A percentile compares a stretch with the other conserved stretches of the same genome.
Conservation (phyloP, 2,113 vertebrate genomes). For the Nematolebias whitei region DNA sequence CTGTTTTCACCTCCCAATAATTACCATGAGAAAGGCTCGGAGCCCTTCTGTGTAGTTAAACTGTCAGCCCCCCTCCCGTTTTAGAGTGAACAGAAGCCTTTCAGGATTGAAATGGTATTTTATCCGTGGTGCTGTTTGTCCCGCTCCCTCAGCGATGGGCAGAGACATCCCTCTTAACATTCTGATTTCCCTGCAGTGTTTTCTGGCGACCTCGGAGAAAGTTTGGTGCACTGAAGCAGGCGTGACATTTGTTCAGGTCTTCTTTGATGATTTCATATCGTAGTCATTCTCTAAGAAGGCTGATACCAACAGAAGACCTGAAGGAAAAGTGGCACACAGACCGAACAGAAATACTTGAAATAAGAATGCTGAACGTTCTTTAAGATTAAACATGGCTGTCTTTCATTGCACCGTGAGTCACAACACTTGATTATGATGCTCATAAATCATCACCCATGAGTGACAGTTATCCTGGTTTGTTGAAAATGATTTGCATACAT, state of each 20-base stretch:
- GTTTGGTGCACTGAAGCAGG: constrained; percentile 5
- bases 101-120: constrained; percentile 27
- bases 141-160: not conserved
- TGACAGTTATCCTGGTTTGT: not conserved
- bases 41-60: constrained; percentile 49
- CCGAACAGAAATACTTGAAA: not conserved
- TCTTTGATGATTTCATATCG: constrained; percentile 5
- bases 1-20: constrained; percentile 38
- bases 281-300: constrained; percentile 16
- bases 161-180: not conserved
- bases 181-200: constrained; percentile 9
- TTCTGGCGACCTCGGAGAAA: constrained; percentile 6
- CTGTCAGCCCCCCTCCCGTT: constrained; percentile 14
- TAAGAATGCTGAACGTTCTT: not conserved
- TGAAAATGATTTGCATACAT: constrained; percentile 6
- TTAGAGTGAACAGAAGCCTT: constrained; percentile 13
- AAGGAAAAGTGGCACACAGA: not conserved
- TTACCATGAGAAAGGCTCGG: constrained; percentile 66
- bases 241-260: constrained; percentile 29
- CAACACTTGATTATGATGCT: not conserved
- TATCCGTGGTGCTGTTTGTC: constrained; percentile 16
- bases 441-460: not conserved
- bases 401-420: constrained; percentile 4
- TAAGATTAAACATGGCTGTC: not conserved
- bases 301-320: not conserved